Base-by-base conservation (phyloP, 2,113 vertebrate genomes). In the Aphyosemion australe region DNA sequence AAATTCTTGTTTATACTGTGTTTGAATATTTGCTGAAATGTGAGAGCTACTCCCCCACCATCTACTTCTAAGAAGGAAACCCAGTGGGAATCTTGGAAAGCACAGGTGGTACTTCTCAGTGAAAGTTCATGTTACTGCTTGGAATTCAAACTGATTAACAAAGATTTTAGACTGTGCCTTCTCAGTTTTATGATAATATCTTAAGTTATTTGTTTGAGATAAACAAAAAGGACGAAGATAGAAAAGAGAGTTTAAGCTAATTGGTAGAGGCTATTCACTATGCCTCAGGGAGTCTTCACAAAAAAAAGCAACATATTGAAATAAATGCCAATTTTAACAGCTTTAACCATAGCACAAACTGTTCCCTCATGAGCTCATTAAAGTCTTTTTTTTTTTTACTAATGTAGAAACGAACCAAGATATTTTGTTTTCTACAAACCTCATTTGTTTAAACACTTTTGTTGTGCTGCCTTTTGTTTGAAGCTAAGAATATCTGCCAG, bases 111-210 rank as follows among this genome's bases (percentile, higher is more conserved):
- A 10, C 34, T 7, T 37, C 34, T 37, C 34, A 0, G 34, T 42
- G 12, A 42, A 42, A 4, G 41, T 75, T 57, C 57, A 14, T 31
- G 61, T 59, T 69, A 77, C 72, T 57, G 50, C 59, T 26, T 69
- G 48, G 52, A 52, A 67, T 51, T 55, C 43, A 59, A 65, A 67
- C 50, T 66, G 14, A 41, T 5, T 1, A 37, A 1, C 37, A 72
- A 64, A 67, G 55, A 31, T 21, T 76, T 51, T 46, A 61, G 18
- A 46, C 53, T 77, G 65, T 76, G 71, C 69, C 64, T 63, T 75
- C 10, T 0, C 77, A 61, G 65, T 74, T 81, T 74, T 69, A 84
- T 86, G 63, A 72, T 86, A 89, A 90, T 73, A 72, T 84, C 84
- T 88, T 16, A 84, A 71, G 61, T 77, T 72, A 70, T 85, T 87